A percentile compares a stretch with the other conserved stretches of the same genome.
phyloP scores from a whole-genome alignment of 2,888 invertebrate species.

The Tenthredo livida region DNA sequence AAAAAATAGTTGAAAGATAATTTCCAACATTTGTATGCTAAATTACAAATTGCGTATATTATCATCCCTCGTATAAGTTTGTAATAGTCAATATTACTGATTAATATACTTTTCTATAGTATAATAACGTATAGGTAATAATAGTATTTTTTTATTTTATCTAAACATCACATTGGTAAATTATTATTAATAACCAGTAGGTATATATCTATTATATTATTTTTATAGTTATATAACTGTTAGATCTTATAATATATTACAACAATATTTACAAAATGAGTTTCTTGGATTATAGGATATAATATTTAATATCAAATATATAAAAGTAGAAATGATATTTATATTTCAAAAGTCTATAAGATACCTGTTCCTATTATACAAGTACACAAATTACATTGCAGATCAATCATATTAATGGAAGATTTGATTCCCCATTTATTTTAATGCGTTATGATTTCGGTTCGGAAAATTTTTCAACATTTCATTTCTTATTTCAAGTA shows the following conservation, averaged over 20 bases:
- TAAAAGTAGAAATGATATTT: constrained; percentile 61
- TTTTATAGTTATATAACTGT: constrained; percentile 54
- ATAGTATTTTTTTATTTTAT: constrained; percentile 67
- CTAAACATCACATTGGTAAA: constrained; percentile 74
- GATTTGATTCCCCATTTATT: constrained; percentile 4
- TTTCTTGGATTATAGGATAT: constrained; percentile 30
- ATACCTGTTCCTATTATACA: constrained; percentile 49
- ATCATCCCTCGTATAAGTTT: constrained; percentile 15
- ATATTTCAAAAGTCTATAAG: constrained; percentile 53
- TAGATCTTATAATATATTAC: constrained; percentile 61
- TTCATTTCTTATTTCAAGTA: neutral
- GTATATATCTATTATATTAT: constrained; percentile 63
- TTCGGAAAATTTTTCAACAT: neutral
- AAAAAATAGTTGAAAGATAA: constrained; percentile 32
- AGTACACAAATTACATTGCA: constrained; percentile 33
- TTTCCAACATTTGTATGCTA: constrained; percentile 50
- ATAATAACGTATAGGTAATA: constrained; percentile 52
- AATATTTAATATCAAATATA: constrained; percentile 55
- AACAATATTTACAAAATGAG: constrained; percentile 64
- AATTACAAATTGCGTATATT: constrained; percentile 52
- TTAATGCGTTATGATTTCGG: neutral
- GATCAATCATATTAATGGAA: constrained; percentile 14
- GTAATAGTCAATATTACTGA: constrained; percentile 51
- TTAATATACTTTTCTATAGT: constrained; percentile 54
- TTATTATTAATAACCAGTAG: constrained; percentile 63